Percentiles rank a stretch among this genome's conserved stretches.
Evolutionary conservation across 92 coral and sea anemone genomes (phyloP).

Genomic region (Porites evermanni): DNA sequence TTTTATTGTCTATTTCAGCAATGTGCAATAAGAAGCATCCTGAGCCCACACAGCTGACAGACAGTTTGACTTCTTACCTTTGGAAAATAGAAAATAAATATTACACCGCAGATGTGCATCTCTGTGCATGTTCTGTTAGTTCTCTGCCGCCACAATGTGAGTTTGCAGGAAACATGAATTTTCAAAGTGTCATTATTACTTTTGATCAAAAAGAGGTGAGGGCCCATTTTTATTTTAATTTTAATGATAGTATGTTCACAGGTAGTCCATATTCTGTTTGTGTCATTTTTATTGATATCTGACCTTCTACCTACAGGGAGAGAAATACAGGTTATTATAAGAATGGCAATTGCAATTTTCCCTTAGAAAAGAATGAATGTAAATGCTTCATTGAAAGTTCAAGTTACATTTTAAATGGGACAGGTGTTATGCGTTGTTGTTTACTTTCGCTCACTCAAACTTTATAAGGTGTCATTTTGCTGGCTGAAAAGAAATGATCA

Average conservation of each 20-base stretch:
- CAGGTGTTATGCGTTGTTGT: too few relatives aligned
- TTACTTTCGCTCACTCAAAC: too few relatives aligned
- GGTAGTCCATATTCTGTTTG: neutral
- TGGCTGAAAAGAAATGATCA: too few relatives aligned
- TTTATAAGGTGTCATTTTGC: too few relatives aligned
- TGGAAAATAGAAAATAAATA: slow-evolving; percentile 94
- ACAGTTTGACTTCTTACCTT: slow-evolving; percentile 58
- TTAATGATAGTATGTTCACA: neutral
- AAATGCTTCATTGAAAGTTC: too few relatives aligned
- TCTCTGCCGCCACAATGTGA: slow-evolving; percentile 57
- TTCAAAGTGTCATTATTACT: slow-evolving; percentile 73
- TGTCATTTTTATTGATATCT: too few relatives aligned
- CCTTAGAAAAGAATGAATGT: too few relatives aligned
- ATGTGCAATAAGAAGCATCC: slow-evolving; percentile 48
- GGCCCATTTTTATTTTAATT: neutral
- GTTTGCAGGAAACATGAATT: slow-evolving; percentile 50
- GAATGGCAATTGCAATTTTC: too few relatives aligned
- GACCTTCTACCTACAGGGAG: too few relatives aligned
- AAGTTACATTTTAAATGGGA: too few relatives aligned
- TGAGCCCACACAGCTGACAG: slow-evolving; percentile 36
- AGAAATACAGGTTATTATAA: too few relatives aligned
- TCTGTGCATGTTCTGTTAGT: slow-evolving; percentile 59
- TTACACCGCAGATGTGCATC: slow-evolving; percentile 74
- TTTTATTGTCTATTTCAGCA: neutral
- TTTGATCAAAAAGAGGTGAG: slow-evolving; percentile 84